phyloP scores from a whole-genome alignment of 2,797 vertebrate species.

The Coregonus sp. region DNA sequence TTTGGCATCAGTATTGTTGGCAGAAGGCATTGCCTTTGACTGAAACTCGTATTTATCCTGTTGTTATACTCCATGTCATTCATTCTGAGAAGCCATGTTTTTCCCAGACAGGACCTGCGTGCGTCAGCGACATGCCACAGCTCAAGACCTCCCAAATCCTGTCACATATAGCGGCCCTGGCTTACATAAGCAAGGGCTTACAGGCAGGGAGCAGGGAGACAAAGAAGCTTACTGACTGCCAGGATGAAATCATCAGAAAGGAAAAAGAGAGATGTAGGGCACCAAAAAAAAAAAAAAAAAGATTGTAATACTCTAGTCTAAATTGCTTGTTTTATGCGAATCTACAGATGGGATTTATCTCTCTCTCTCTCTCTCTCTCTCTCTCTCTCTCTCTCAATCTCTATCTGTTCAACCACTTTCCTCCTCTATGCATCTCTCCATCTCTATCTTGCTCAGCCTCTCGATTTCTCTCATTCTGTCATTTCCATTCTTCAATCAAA shows the following conservation, averaged over 20 bases:
- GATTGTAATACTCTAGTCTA: constrained; percentile 28
- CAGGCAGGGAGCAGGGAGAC: constrained; percentile 4
- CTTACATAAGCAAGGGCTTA: constrained; percentile 45
- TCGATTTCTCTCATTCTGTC: neutral
- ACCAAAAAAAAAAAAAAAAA: neutral
- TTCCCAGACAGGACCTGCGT: constrained; percentile 1
- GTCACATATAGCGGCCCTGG: neutral
- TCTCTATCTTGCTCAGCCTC: neutral
- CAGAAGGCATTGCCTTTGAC: neutral
- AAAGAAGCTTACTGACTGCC: constrained; percentile 11
- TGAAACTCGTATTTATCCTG: neutral
- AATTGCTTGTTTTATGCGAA: constrained; percentile 31
- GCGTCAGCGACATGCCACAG: constrained; percentile 14
- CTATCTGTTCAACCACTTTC: neutral
- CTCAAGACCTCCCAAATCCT: constrained; percentile 42
- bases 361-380: neutral
- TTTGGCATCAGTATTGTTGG: neutral
- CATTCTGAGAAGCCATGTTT: constrained; percentile 1
- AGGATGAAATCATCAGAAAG: constrained; percentile 37
- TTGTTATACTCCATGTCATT: neutral
- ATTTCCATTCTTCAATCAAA: constrained; percentile 1
- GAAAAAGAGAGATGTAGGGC: no score
- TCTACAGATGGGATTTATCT: neutral
- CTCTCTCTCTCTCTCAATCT: no score
- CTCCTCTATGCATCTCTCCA: neutral